Conservation (phyloP, 2,113 vertebrate genomes). For the Aptenodytes patagonicus region DNA sequence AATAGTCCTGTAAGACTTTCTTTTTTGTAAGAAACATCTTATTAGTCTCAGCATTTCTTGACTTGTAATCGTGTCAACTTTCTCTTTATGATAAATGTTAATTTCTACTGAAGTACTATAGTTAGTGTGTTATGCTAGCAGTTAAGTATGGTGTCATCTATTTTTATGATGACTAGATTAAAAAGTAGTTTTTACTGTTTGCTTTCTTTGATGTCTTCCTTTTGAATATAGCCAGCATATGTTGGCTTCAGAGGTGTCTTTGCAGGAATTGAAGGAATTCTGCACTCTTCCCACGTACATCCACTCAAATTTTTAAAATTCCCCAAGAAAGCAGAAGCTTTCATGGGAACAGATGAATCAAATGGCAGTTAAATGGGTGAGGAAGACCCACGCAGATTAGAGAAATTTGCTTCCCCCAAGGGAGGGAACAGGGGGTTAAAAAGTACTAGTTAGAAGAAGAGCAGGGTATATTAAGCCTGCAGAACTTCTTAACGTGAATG, state of each 20-base stretch:
- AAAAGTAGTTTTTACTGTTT: background rate
- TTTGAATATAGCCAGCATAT: background rate
- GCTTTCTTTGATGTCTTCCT: background rate
- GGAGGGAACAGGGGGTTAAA: background rate
- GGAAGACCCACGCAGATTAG: background rate
- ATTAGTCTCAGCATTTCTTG: background rate
- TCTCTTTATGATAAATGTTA: background rate
- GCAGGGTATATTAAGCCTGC: background rate
- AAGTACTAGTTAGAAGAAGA: background rate
- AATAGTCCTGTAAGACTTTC: background rate
- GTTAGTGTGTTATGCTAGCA: background rate
- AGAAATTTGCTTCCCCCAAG: background rate
- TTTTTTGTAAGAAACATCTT: background rate
- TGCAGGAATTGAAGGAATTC: slow-evolving; percentile 15
- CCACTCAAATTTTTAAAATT: slow-evolving; percentile 55
- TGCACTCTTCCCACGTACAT: background rate
- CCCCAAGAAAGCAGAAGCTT: background rate
- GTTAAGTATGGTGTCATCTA: background rate
- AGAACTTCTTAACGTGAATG: background rate
- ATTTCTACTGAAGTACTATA: background rate
- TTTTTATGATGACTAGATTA: slow-evolving; percentile 6
- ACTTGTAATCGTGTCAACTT: background rate
- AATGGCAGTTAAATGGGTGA: background rate
- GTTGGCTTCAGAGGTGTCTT: background rate
- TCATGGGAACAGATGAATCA: background rate